Evolutionary conservation across 2,888 invertebrate species (phyloP).

Genomic region (Hydraecia micacea): DNA sequence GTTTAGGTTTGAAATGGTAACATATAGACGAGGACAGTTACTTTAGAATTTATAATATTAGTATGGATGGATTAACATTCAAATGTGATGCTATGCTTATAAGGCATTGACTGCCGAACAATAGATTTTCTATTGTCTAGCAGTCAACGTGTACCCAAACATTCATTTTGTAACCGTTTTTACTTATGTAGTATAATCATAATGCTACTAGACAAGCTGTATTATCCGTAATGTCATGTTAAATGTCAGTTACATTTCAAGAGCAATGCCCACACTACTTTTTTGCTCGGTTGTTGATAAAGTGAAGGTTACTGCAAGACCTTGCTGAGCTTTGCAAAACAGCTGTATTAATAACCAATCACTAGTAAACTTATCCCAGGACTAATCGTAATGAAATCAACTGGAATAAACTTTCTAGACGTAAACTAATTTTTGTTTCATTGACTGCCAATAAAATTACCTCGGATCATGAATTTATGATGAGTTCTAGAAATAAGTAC

Average conservation of each 20-base stretch:
- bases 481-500: conserved; percentile 15
- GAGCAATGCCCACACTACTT: conserved; percentile 51
- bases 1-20: too few relatives aligned
- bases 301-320: conserved; percentile 52
- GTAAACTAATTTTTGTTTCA: conserved; percentile 1
- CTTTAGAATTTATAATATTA: too few relatives aligned
- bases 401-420: conserved; percentile 8
- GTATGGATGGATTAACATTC: too few relatives aligned
- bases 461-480: conserved; percentile 20
- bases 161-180: background rate
- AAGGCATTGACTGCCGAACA: too few relatives aligned
- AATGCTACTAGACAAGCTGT: background rate
- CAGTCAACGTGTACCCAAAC: too few relatives aligned
- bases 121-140: too few relatives aligned
- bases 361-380: conserved; percentile 7
- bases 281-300: conserved; percentile 34
- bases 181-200: background rate
- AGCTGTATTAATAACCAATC: conserved; percentile 13
- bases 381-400: background rate
- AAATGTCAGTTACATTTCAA: conserved; percentile 55
- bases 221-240: conserved; percentile 28
- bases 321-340: conserved; percentile 51
- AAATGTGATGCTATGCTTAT: background rate
- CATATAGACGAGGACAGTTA: too few relatives aligned
- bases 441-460: conserved; percentile 8